Percentiles rank a stretch among this genome's conserved stretches.
phyloP scores from a whole-genome alignment of 2,797 vertebrate genomes.

The Pelochelys cantorii region DNA sequence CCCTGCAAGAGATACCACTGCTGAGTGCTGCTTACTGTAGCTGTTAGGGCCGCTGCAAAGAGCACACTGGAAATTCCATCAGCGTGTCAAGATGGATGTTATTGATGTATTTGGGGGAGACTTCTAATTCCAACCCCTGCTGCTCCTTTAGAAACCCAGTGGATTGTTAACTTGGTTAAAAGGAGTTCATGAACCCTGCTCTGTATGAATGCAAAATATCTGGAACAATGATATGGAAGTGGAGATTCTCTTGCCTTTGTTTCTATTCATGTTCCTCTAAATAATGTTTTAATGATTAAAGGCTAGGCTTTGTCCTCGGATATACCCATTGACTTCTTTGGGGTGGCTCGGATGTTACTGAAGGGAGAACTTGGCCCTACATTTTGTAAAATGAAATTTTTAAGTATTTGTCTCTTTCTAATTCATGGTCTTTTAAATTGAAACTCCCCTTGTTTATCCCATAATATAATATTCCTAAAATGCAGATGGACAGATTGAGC shows the following conservation, averaged over 20 bases:
- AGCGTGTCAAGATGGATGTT: constrained; percentile 80
- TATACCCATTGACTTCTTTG: constrained; percentile 47
- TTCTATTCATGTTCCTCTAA: constrained; percentile 77
- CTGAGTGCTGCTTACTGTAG: constrained; percentile 57
- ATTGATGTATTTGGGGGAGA: constrained; percentile 82
- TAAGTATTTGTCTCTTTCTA: neutral
- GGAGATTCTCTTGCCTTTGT: constrained; percentile 70
- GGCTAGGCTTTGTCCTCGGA: constrained; percentile 58
- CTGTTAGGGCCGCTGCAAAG: constrained; percentile 59
- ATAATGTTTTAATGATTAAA: constrained; percentile 77
- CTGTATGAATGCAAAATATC: constrained; percentile 83
- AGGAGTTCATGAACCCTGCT: constrained; percentile 87
- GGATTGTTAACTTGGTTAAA: constrained; percentile 83
- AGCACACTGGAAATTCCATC: constrained; percentile 76
- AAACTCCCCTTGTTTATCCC: neutral
- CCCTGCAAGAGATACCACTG: constrained; percentile 48
- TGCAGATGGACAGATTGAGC: neutral
- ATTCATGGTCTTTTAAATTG: constrained; percentile 16
- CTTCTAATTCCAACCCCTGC: constrained; percentile 83
- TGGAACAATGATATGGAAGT: constrained; percentile 83
- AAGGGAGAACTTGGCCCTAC: neutral
- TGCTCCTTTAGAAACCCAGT: constrained; percentile 84
- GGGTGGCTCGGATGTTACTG: constrained; percentile 10
- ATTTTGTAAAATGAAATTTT: constrained; percentile 42
- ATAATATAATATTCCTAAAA: neutral